Base-by-base conservation (phyloP, 2,113 vertebrate genomes). In the Erinaceus europaeus region DNA sequence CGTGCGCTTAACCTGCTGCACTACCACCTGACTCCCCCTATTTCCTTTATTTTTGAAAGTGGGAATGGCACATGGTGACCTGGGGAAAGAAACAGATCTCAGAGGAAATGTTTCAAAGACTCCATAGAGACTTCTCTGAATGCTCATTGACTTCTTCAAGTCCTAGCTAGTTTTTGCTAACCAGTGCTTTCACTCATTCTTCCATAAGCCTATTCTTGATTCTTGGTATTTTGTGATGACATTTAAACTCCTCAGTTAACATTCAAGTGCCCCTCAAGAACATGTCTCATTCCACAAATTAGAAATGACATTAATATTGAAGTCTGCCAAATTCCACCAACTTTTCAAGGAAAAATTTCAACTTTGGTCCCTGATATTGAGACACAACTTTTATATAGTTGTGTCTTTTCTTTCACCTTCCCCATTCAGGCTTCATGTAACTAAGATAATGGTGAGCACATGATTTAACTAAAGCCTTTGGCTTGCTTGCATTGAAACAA, bases 401-500 rank as follows among this genome's bases (percentile, higher is more conserved):
- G n/a, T n/a, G n/a, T n/a, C n/a, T n/a, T n/a, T n/a, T n/a, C n/a
- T n/a, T 32, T 50, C 23, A 80, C 17, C 21, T 61, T 27, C 25
- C 32, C 57, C 34, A 52, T 40, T 34, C 52, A 64, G 17, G 40
- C n/a, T 80, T 53, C 34, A 42, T 80, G 42, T 67, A 84, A 68
- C 86, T 86, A 81, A 86, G 81, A 46, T 82, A 86, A 93, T 74
- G 57, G 77, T 65, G 53, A 65, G 34, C 53, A 86, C 3, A 42
- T 61, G 55, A 81, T 64, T 77, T 57, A 86, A 55, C 8, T n/a
- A 84, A 89, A 86, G 62, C 84, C 59, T 74, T 80, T 23, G 44
- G 50, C 14, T 88, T 86, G 40, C 21, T 23, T 18, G 67, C 36
- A 74, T 68, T 75, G 27, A 69, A 73, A 73, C 38, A 68, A 32